Conservation (phyloP, 2,888 invertebrate genomes). For the Eubasilissa splendida region DNA sequence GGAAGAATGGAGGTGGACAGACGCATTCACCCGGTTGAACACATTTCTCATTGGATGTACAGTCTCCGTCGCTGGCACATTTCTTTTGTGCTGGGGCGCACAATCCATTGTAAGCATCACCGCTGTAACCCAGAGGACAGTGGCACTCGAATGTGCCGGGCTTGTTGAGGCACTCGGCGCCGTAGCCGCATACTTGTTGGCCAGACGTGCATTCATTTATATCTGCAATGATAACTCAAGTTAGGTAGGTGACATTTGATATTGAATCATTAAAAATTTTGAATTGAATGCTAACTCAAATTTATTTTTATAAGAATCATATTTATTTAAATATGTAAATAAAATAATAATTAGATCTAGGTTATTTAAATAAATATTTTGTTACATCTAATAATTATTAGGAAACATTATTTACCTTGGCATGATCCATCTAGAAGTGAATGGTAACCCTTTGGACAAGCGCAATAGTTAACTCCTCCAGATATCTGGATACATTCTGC, state of each 20-base stretch:
- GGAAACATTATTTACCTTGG: conserved; percentile 65
- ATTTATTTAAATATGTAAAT: not conserved
- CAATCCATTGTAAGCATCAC: conserved; percentile 86
- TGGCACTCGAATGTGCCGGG: conserved; percentile 85
- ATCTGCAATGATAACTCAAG: conserved; percentile 66
- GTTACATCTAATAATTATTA: not conserved
- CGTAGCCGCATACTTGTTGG: conserved; percentile 85
- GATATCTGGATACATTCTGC: conserved; percentile 93
- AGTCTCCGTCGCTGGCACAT: conserved; percentile 87
- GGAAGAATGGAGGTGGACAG: conserved; percentile 92
- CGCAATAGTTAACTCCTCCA: conserved; percentile 93
- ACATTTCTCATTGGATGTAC: conserved; percentile 90
- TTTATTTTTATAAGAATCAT: not conserved
- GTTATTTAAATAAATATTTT: not conserved
- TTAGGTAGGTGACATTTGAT: not conserved
- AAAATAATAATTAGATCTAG: not conserved
- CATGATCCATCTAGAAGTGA: conserved; percentile 87
- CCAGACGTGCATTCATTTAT: conserved; percentile 88
- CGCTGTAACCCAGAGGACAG: conserved; percentile 86
- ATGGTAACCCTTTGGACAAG: conserved; percentile 90
- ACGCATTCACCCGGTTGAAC: conserved; percentile 93
- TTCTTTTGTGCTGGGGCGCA: conserved; percentile 88
- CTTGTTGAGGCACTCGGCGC: conserved; percentile 88
- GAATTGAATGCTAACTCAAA: not conserved
- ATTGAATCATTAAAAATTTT: not conserved